A percentile compares a stretch with the other conserved stretches of the same genome.
These are phyloP conservation scores for Sebastes nivosus DNA, from an alignment of 2,797 vertebrate genomes.

Conservation along the genomic window DNA sequence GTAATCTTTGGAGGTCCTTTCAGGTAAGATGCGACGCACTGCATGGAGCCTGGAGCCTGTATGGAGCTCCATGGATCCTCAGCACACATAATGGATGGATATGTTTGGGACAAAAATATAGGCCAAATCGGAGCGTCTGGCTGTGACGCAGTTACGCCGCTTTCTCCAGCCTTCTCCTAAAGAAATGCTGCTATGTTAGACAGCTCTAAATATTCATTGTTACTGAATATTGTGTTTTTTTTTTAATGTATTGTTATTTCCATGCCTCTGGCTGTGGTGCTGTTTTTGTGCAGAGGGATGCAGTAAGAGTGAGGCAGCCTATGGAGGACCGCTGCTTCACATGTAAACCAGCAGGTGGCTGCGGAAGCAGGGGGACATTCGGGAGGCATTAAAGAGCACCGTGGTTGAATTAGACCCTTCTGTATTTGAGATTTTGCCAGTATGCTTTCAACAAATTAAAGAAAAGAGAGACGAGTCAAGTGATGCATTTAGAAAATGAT, in stretches of 20 bases:
- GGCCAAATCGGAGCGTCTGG: fast-evolving
- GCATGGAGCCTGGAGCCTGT: background rate
- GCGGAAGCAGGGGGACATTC: background rate
- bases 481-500: background rate
- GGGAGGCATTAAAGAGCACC: background rate
- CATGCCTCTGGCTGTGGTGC: background rate
- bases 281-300: background rate
- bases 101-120: background rate
- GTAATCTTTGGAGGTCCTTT: conserved; percentile 35
- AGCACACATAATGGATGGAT: background rate
- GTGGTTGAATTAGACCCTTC: background rate
- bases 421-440: background rate
- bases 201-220: background rate
- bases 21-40: conserved; percentile 67
- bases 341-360: background rate
- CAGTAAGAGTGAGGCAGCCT: background rate
- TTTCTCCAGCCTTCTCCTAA: background rate
- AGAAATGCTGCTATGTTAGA: background rate
- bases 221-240: no score
- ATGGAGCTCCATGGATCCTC: no score
- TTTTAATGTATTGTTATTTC: background rate
- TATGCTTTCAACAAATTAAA: background rate
- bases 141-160: conserved; percentile 44
- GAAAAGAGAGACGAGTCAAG: background rate
- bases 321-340: background rate